Percentiles rank a stretch among this genome's conserved stretches.
phyloP scores from a whole-genome alignment of 2,888 invertebrate species.

The Lottia scabra region DNA sequence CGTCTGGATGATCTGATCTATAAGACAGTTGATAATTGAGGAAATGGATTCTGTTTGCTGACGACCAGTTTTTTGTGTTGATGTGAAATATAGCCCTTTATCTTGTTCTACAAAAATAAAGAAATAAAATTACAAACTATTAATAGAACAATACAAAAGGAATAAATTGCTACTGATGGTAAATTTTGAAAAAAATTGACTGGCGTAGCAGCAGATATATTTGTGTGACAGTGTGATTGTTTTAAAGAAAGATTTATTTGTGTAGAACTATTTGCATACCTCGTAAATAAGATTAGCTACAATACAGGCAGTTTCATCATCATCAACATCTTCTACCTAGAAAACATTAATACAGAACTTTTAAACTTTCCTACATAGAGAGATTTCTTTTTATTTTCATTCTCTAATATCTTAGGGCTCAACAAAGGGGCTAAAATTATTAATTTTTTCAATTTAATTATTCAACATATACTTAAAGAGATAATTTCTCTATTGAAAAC shows the following conservation, averaged over 20 bases:
- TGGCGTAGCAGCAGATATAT: background rate
- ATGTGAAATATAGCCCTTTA: conserved; percentile 98
- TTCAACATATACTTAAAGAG: too few species aligned
- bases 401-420: too few species aligned
- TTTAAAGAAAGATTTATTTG: too few species aligned
- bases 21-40: conserved; percentile 71
- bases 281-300: conserved; percentile 96
- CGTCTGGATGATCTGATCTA: too few species aligned
- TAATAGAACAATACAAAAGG: too few species aligned
- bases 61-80: conserved; percentile 97
- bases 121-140: background rate
- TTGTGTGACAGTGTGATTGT: background rate
- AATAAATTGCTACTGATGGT: too few species aligned
- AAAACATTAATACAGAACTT: conserved; percentile 72
- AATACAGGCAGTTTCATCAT: conserved; percentile 96
- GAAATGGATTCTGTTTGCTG: conserved; percentile 97
- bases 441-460: too few species aligned
- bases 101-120: conserved; percentile 78
- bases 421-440: too few species aligned
- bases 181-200: too few species aligned
- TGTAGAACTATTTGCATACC: conserved; percentile 56
- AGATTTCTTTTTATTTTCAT: too few species aligned
- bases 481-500: too few species aligned
- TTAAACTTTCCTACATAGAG: too few species aligned
- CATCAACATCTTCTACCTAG: conserved; percentile 85